These are phyloP conservation scores for Peromyscus californicus DNA, from an alignment of 2,113 vertebrate species.

Conservation along the genomic window DNA sequence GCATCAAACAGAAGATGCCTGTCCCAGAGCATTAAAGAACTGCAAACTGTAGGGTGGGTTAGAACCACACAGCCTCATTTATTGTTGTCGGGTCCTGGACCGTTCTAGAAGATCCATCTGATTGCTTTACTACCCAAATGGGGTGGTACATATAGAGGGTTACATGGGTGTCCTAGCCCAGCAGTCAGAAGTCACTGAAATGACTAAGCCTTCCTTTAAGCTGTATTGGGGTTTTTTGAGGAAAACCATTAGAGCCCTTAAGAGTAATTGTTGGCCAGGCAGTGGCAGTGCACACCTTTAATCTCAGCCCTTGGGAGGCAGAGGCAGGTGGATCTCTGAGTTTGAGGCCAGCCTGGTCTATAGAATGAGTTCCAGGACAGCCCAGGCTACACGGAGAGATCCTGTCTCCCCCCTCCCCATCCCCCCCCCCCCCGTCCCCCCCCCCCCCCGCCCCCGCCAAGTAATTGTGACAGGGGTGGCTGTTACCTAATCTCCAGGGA, in stretches of 20 bases:
- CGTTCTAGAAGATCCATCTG: neutral
- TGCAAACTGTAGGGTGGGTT: neutral
- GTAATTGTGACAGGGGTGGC: neutral
- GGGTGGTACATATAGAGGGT: neutral
- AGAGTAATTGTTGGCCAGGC: neutral
- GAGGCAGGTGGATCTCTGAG: neutral
- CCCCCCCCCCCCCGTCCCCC: too few relatives aligned
- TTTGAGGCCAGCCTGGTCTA: neutral
- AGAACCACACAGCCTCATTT: too few relatives aligned
- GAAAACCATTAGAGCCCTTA: neutral
- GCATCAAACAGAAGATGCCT: neutral
- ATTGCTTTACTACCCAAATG: neutral
- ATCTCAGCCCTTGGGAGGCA: neutral
- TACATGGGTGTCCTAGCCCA: neutral
- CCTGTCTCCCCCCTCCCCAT: neutral
- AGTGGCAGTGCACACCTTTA: neutral
- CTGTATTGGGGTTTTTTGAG: neutral
- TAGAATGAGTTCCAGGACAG: neutral
- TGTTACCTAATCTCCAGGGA: neutral
- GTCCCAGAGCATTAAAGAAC: neutral
- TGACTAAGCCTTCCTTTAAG: neutral
- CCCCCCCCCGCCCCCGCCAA: too few relatives aligned
- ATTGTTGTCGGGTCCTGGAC: neutral
- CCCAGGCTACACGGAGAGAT: neutral
- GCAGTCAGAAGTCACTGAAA: neutral